phyloP scores from a whole-genome alignment of 1,140 invertebrate species.

The Diuraphis noxia region DNA sequence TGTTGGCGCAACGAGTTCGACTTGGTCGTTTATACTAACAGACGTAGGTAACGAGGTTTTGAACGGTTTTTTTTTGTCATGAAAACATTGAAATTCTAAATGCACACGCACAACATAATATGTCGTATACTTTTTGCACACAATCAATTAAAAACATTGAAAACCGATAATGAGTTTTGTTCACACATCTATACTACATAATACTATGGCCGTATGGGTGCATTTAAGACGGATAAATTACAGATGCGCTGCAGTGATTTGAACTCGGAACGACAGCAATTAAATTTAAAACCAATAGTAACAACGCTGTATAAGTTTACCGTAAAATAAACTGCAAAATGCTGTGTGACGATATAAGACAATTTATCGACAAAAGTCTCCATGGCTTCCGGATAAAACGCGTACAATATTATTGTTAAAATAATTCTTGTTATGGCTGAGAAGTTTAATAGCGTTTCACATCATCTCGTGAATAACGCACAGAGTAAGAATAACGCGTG shows the following conservation, averaged over 20 bases:
- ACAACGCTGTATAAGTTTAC: background rate
- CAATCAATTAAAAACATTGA: background rate
- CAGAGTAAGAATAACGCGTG: too few relatives aligned
- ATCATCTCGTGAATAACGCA: background rate
- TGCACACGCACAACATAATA: background rate
- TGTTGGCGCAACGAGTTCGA: background rate
- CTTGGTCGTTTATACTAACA: background rate
- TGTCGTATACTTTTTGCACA: background rate
- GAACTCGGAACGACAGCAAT: background rate
- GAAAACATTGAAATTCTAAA: background rate
- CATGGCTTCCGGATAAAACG: too few relatives aligned
- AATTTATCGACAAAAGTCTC: background rate
- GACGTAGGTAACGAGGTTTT: background rate
- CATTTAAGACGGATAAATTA: background rate
- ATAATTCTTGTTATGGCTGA: background rate
- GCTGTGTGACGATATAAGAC: background rate
- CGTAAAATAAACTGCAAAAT: background rate
- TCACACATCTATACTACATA: background rate
- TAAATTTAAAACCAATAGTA: constrained; percentile 2
- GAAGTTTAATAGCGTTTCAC: background rate
- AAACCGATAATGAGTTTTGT: background rate
- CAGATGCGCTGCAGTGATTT: background rate
- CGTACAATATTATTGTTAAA: background rate
- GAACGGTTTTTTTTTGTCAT: background rate
- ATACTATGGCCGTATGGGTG: too few relatives aligned